Percentiles rank a stretch among this genome's conserved stretches.
These are phyloP conservation scores for Anolis carolinensis DNA, from an alignment of 2,113 vertebrate genomes.

Conservation along the genomic window DNA sequence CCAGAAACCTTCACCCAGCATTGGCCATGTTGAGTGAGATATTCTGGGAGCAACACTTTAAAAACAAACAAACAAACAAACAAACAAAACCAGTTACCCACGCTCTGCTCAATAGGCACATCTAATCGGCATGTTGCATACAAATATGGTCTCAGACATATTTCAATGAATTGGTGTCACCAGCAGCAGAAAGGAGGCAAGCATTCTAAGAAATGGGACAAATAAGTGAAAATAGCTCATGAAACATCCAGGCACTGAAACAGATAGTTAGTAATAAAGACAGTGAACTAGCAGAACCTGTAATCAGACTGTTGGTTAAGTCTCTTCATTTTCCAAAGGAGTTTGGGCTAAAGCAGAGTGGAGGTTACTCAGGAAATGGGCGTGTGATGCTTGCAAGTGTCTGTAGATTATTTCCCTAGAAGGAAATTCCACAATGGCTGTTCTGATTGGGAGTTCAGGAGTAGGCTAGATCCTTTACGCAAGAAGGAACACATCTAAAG, in stretches of 20 bases:
- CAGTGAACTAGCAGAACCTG: not conserved
- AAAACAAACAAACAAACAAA: no score
- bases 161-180: not conserved
- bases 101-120: not conserved
- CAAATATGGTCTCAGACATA: not conserved
- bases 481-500: constrained; percentile 22
- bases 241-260: constrained; percentile 17
- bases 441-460: constrained; percentile 42
- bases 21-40: no score
- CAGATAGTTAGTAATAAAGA: constrained; percentile 28
- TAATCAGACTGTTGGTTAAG: constrained; percentile 7
- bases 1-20: no score
- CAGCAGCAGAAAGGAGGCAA: constrained; percentile 27
- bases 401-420: constrained; percentile 44
- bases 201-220: constrained; percentile 34
- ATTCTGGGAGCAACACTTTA: no score
- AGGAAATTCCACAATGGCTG: constrained; percentile 44
- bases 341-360: constrained; percentile 1
- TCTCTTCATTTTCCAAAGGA: not conserved
- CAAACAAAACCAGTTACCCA: no score
- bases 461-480: not conserved
- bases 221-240: constrained; percentile 17
- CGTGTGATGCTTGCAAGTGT: constrained; percentile 15
- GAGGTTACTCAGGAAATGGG: constrained; percentile 41
- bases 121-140: not conserved